Evolutionary conservation across 30 jellyfish, hydroid and myxozoan genomes (phyloP), one percentile per base, ranked within the genome.

Genomic region (Pseudorhiza aurosa): DNA sequence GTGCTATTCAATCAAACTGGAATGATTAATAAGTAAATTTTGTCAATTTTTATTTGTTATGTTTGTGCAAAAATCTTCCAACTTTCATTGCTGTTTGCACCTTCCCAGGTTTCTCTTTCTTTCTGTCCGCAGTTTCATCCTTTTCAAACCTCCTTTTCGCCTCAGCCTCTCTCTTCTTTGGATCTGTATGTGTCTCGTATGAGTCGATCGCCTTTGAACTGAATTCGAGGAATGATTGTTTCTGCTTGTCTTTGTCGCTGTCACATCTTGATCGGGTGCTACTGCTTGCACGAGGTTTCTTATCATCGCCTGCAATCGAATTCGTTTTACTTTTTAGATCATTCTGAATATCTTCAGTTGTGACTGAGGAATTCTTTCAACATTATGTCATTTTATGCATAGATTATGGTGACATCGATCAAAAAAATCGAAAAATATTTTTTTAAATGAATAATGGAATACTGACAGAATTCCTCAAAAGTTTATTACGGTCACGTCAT

Each of bases 141-240:
- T 80, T 73, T 25, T 80, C 84, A 24, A 29, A 46, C 43, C 91
- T 33, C 2, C 84, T 51, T 50, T 65, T 80, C 10, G 91, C 85
- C 55, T 80, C 91, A 37, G 91, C 85, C 51, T 80, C 91, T 65
- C 91, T 80, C 71, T 65, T 80, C 84, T 80, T 80, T 32, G 91
- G 91, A 43, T 80, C 91, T 1, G 77, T 8, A 39, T 80, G 91
- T 1, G 77, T 65, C 26, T 80, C 91, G 56, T 80, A 80, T 4
- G 68, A 25, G 46, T 80, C 91, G 15, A 65, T 68, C 22, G 84
- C 91, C 17, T 25, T 32, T n/a, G 81, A 32, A 21, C 91, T 65
- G 29, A 29, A 47, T 18, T 80, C 77, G 55, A 80, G 42, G 53
- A 80, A 14, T 4, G 79, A 64, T 44, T 47, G 84, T 27, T 51